Base-by-base conservation (phyloP, 2,113 vertebrate genomes). In the Balaeniceps rex region DNA sequence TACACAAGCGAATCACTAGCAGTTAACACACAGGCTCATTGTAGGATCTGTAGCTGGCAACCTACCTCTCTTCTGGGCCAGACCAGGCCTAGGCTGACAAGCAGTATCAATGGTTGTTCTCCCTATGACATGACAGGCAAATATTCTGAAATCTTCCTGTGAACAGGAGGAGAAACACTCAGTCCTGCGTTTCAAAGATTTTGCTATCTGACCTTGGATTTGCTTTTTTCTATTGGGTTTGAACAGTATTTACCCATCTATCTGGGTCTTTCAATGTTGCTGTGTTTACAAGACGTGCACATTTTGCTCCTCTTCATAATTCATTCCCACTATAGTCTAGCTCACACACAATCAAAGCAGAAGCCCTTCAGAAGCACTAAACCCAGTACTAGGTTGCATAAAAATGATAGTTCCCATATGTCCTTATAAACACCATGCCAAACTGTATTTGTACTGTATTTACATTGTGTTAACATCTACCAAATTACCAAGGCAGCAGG, bases 391-490 rank as follows among this genome's bases (percentile, higher is more conserved):
- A 88, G 93, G 60, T 82, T 95, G 70, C 77, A 90, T 84, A 88
- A 97, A 96, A 91, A 80, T 60, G 78, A 93, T 87, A 83, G 90
- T 28, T 93, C 95, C 90, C 97, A 90, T 96, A 89, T 94, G 95
- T 83, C 66, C 93, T 93, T 94, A 75, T 78, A 96, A 97, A 94
- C 68, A 66, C 83, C 60, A 65, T 47, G 36, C 90, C 88, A 91
- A 97, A 93, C 77, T 94, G 81, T 75, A 96, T 70, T 77, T 88
- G 87, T 72, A 86, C 86, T 80, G 46, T 96, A 96, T 97, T 98
- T 97, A 97, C 96, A 97, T 96, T 81, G 91, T 88, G 91, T 74
- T 96, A 97, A 95, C 76, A 68, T 96, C 85, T 84, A 95, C 92
- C 81, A 95, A 93, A 97, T 95, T 95, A 92, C 87, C 80, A 87